Evolutionary conservation across 2,113 vertebrate species (phyloP).

Genomic region (Pyrgilauda ruficollis): DNA sequence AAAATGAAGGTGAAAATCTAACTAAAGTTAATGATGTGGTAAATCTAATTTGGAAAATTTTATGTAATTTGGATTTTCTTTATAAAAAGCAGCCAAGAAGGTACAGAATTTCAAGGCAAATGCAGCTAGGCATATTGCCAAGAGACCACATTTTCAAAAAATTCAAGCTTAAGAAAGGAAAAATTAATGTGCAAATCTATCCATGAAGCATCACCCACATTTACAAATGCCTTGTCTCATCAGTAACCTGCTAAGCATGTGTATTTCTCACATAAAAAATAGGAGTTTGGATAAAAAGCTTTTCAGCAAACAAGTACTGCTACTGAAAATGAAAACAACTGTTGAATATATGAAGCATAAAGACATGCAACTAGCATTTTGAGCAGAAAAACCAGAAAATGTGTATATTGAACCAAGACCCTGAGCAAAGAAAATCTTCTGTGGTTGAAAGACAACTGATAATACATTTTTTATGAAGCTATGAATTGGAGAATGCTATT

Average conservation of each 20-base stretch:
- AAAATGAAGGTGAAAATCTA: not conserved
- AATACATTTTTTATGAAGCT: not conserved
- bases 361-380: not conserved
- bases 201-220: not conserved
- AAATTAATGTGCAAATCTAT: not conserved
- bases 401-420: not conserved
- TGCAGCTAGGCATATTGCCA: not conserved
- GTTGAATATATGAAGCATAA: not conserved
- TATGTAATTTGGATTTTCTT: not conserved
- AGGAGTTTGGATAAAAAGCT: not conserved
- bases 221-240: not conserved
- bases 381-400: not conserved
- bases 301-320: not conserved
- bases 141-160: not conserved
- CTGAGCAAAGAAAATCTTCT: not conserved
- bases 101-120: not conserved
- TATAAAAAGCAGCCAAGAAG: not conserved
- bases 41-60: not conserved
- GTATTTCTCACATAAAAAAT: not conserved
- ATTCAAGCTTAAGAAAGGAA: not conserved
- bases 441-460: not conserved
- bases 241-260: not conserved
- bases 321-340: not conserved
- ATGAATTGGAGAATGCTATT: not conserved
- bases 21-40: not conserved